These are phyloP conservation scores for Agonum fuliginosum DNA, from an alignment of 2,888 invertebrate genomes.

Conservation along the genomic window DNA sequence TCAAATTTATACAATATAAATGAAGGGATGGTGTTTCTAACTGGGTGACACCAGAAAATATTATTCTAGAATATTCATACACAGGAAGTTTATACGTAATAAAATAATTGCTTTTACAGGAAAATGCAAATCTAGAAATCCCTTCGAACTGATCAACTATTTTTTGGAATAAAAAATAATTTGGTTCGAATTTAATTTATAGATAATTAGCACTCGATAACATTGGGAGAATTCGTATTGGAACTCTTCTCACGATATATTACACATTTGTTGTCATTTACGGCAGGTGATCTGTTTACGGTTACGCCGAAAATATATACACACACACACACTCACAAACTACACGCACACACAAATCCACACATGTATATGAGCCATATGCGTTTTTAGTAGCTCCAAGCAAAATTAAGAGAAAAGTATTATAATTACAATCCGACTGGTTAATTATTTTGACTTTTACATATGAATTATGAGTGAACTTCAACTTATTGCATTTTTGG, in stretches of 20 bases:
- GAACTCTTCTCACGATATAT: conserved; percentile 15
- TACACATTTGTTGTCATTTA: conserved; percentile 27
- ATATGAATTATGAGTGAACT: conserved; percentile 41
- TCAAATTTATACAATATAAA: no score
- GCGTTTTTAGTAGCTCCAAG: conserved; percentile 37
- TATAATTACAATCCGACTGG: conserved; percentile 42
- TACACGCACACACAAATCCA: no score
- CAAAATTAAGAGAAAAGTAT: conserved; percentile 45
- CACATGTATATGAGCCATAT: conserved; percentile 6
- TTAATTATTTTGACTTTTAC: conserved; percentile 54
- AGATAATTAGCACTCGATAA: not conserved
- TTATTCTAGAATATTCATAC: not conserved
- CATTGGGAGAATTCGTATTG: conserved; percentile 4
- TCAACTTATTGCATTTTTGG: conserved; percentile 23
- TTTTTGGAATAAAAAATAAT: no score
- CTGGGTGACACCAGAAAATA: not conserved
- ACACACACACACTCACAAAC: no score
- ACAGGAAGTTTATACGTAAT: no score
- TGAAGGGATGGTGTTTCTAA: no score
- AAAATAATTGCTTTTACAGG: not conserved
- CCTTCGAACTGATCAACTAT: no score
- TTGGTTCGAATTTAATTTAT: not conserved
- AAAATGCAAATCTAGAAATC: no score
- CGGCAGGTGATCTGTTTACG: conserved; percentile 8
- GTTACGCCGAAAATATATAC: not conserved